Conservation (phyloP, 2,113 vertebrate genomes). For the Coptodon bakossiorum region DNA sequence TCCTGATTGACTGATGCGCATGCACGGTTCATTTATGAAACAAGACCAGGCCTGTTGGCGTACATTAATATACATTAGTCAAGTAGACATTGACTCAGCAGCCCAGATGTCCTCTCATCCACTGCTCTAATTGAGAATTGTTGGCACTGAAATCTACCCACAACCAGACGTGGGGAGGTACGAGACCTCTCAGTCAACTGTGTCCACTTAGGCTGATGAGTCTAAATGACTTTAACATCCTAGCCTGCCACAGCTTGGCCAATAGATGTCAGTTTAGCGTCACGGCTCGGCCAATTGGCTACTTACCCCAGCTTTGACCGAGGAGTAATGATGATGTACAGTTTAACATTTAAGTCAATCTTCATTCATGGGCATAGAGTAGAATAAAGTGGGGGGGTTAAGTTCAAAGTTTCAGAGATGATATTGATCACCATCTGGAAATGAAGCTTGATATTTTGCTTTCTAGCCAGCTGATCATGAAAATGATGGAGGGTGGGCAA, state of each 20-base stretch:
- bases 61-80: conserved; percentile 25
- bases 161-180: conserved; percentile 60
- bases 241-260: conserved; percentile 45
- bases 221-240: conserved; percentile 68
- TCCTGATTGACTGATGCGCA: not conserved
- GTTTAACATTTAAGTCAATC: conserved; percentile 58
- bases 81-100: conserved; percentile 10
- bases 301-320: conserved; percentile 56
- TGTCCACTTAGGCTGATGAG: conserved; percentile 71
- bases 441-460: conserved; percentile 16
- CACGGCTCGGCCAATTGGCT: conserved; percentile 55
- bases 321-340: conserved; percentile 58
- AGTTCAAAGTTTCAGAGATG: conserved; percentile 19
- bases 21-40: conserved; percentile 10
- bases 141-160: conserved; percentile 48
- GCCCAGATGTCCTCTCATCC: conserved; percentile 52
- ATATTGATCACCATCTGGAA: conserved; percentile 48
- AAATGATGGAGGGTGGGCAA: not conserved
- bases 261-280: conserved; percentile 64
- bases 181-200: conserved; percentile 64
- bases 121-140: conserved; percentile 42
- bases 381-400: not conserved
- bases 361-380: conserved; percentile 18
- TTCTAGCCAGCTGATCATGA: conserved; percentile 7
- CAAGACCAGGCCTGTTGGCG: not conserved